These are phyloP conservation scores for Gonioctena quinquepunctata DNA, from an alignment of 1,140 invertebrate genomes.

Conservation along the genomic window DNA sequence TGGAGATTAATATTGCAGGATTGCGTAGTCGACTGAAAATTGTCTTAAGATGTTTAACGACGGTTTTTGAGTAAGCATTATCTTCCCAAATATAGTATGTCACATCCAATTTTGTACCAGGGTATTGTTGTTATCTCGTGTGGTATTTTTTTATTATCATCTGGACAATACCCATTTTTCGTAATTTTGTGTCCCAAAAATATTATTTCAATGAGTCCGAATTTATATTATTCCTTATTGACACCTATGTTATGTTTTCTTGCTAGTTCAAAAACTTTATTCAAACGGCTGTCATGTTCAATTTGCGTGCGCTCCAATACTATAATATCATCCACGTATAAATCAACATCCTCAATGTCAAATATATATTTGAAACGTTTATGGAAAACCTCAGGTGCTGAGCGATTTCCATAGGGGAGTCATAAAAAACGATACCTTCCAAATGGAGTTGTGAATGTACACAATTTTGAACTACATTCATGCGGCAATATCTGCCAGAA, in stretches of 20 bases:
- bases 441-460: slow-evolving; percentile 58
- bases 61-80: no score
- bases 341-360: slow-evolving; percentile 24
- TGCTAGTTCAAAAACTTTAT: slow-evolving; percentile 32
- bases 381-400: slow-evolving; percentile 40
- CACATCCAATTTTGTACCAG: no score
- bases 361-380: slow-evolving; percentile 23
- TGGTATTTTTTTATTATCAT: neutral
- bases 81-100: no score
- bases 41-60: no score
- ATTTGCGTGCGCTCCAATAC: slow-evolving; percentile 12
- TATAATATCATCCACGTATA: slow-evolving; percentile 31
- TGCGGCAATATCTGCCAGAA: slow-evolving; percentile 56
- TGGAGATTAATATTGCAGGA: no score
- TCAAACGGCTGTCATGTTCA: neutral
- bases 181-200: slow-evolving; percentile 3
- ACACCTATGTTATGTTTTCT: slow-evolving; percentile 35
- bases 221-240: slow-evolving; percentile 42
- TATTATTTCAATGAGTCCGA: slow-evolving; percentile 21
- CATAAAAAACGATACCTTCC: slow-evolving; percentile 52
- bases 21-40: no score
- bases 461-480: slow-evolving; percentile 48
- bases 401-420: slow-evolving; percentile 47
- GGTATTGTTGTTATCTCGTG: no score
- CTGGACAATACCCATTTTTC: slow-evolving; percentile 1